Conservation (phyloP, 37 sponge, comb jelly and placozoan species). For the Corticium candelabrum region DNA sequence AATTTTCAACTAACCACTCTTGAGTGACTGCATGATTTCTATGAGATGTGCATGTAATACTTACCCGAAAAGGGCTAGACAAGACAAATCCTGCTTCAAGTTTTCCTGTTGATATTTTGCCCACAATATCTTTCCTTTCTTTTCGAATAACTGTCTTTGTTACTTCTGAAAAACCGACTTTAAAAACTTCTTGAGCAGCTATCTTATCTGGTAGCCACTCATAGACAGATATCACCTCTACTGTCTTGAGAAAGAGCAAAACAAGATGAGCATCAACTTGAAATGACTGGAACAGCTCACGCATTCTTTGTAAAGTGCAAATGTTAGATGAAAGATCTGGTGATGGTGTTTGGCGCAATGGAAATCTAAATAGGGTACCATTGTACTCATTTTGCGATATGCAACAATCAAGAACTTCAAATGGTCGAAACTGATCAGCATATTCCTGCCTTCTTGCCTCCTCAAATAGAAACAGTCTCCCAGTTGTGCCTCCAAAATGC, state of each 20-base stretch:
- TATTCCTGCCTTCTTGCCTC: neutral
- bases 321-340: neutral
- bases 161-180: neutral
- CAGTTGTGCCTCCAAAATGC: conserved; percentile 40
- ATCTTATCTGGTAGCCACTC: neutral
- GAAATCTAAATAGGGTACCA: conserved; percentile 62
- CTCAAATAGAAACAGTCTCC: neutral
- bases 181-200: neutral
- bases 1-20: neutral
- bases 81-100: no score
- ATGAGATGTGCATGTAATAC: neutral
- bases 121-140: neutral
- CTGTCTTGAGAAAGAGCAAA: neutral
- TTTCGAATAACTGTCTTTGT: neutral
- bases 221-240: neutral
- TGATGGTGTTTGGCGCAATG: conserved; percentile 8
- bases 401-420: neutral
- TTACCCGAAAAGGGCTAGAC: neutral
- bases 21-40: neutral
- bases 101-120: neutral
- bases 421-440: neutral
- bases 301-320: no score
- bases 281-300: neutral
- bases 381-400: neutral
- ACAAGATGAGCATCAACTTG: neutral